Base-by-base conservation (phyloP, 2,888 invertebrate genomes). In the Barypeithes pellucidus region DNA sequence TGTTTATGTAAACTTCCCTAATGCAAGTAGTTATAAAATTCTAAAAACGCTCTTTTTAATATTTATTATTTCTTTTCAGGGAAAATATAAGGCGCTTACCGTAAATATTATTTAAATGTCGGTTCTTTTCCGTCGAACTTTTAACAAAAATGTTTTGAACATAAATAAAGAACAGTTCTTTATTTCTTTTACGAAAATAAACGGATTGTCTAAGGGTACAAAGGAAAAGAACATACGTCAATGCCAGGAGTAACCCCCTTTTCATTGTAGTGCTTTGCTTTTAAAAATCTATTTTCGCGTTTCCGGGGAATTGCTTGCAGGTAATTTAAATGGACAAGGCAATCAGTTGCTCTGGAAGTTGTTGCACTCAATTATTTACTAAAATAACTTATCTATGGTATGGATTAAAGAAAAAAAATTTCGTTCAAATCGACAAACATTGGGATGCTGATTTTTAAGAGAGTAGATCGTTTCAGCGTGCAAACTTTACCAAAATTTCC, bases 241-340 rank as follows among this genome's bases (percentile, higher is more conserved):
- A 45, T 47, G 62, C 62, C 62, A 62, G 45, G 11, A 45, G 29
- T 62, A 62, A 62, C 45, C 47, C 36, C 20, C 47, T 14, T 62
- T 62, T 41, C 52, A 62, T 47, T 62, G 62, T 62, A 47, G 45
- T 62, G 29, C n/a, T 62, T 45, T 43, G 33, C 54, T 29, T 62
- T 61, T 45, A 62, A 62, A 62, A 62, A 62, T 62, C 62, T 62
- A 62, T 62, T 62, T 62, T 45, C 45, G 33, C 29, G 16, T 22
- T 45, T 62, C 20, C n/a, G 20, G 24, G 24, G 16, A 47, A 62
- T 62, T 45, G 24, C 62, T 14, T 29, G 14, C 62, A 62, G 62
- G 62, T 62, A 62, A 62, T 16, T 16, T 16, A 9, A 62, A 62
- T 62, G 45, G 62, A 43, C 62, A 57, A 33, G 29, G 45, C 45